Evolutionary conservation across 2,888 invertebrate species (phyloP), one percentile per base, ranked within the genome.

Genomic region (Drosophila nr. medialis): DNA sequence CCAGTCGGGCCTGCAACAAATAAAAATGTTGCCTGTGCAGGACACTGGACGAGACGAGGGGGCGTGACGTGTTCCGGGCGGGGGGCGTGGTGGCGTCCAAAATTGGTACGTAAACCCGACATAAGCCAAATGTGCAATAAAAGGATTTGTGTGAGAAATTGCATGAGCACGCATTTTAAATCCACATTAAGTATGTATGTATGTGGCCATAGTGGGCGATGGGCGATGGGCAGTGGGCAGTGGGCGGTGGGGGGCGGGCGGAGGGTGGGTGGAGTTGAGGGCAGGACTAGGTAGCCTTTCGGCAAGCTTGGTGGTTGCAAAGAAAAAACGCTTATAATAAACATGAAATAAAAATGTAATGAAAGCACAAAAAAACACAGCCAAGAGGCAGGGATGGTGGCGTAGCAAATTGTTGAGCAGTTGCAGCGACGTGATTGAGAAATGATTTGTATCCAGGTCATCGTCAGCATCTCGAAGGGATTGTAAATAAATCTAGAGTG

Each of bases 41-140:
- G 72, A 73, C 70, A 76, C 61, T 73, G 81, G 48, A 24, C 69
- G 45, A 64, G 64, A 67, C 49, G 60, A 51, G 66, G 81, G 70
- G 62, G 56, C 51, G 67, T 48, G 45, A 53, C 54, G 34, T 42
- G 63, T 49, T 36, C 24, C 32, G 48, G 48, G 38, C 3, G 32
- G 53, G 30, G 50, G 59, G 60, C 67, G 51, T 54, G 67, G 64
- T 50, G 74, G 78, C 78, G 81, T 66, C 67, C 68, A 72, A 89
- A 89, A 86, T 90, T 83, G 89, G 78, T 89, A 80, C 89, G 81
- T 86, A 86, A 86, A 84, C 76, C 73, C 81, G 69, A 76, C 86
- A 86, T 90, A 90, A 90, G 90, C 90, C 87, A 89, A 86, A 77
- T 86, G 90, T 86, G 86, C 87, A 86, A 90, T 86, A 90, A 86